Percentiles rank a stretch among this genome's conserved stretches.
These are phyloP conservation scores for Fukomys damarensis DNA, from an alignment of 2,113 vertebrate genomes.

Conservation along the genomic window DNA sequence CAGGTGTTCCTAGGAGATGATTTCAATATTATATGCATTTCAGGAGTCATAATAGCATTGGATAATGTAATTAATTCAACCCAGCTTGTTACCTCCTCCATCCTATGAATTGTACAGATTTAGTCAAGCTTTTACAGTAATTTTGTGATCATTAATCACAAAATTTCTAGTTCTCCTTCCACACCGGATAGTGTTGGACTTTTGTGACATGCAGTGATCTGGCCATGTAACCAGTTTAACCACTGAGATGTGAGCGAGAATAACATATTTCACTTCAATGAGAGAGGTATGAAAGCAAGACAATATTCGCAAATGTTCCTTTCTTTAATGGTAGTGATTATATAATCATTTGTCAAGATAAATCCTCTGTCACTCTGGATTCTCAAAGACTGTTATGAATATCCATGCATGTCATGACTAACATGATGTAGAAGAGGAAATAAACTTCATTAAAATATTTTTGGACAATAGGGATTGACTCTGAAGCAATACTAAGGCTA, in stretches of 20 bases:
- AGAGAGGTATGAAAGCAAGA: neutral
- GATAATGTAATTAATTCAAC: constrained; percentile 68
- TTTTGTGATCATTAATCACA: neutral
- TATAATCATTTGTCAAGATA: neutral
- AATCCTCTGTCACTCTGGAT: neutral
- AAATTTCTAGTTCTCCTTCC: neutral
- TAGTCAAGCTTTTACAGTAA: constrained; percentile 16
- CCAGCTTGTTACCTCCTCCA: constrained; percentile 43
- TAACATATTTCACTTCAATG: neutral
- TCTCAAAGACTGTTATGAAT: neutral
- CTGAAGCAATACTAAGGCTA: neutral
- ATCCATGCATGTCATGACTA: neutral
- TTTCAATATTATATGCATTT: constrained; percentile 64
- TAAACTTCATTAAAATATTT: neutral
- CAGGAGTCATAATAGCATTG: constrained; percentile 46
- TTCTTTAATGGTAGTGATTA: neutral
- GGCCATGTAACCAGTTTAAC: neutral
- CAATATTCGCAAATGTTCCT: neutral
- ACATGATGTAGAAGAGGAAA: neutral
- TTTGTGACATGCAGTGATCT: neutral
- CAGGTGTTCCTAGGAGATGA: constrained; percentile 56
- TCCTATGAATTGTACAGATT: neutral
- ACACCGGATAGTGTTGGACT: neutral
- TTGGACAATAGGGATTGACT: neutral
- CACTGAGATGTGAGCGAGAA: neutral